phyloP scores from a whole-genome alignment of 64 coral and sea anemone species.

The Porites lutea region DNA sequence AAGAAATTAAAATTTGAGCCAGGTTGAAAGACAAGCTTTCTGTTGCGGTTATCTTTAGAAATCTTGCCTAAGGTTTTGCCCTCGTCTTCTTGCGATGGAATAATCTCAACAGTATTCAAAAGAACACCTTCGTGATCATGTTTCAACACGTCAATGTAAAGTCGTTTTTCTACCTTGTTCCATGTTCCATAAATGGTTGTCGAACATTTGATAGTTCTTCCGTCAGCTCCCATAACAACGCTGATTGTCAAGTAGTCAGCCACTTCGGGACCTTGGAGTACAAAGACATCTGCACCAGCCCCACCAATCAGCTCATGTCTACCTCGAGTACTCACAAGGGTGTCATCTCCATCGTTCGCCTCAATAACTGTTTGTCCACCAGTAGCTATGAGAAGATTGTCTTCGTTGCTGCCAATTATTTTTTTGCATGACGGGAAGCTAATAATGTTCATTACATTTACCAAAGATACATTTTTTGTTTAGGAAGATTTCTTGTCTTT shows the following conservation, averaged over 20 bases:
- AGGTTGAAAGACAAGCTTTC: not conserved
- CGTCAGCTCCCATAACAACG: conserved; percentile 20
- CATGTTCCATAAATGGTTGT: conserved; percentile 34
- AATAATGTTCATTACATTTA: not conserved
- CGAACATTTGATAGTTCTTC: not conserved
- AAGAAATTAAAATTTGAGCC: not conserved
- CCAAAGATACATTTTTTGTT: not conserved
- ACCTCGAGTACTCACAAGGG: conserved; percentile 10
- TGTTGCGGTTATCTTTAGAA: not conserved
- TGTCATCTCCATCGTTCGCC: conserved; percentile 22
- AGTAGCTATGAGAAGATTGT: not conserved
- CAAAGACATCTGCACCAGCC: not conserved
- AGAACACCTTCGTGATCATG: not conserved
- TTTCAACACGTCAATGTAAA: conserved; percentile 3
- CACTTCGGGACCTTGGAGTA: conserved; percentile 2
- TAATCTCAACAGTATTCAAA: not conserved
- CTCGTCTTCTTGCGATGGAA: not conserved
- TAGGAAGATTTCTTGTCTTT: too few relatives aligned
- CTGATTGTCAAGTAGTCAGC: conserved; percentile 5
- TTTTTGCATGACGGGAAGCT: conserved; percentile 15
- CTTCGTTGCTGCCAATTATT: conserved; percentile 1
- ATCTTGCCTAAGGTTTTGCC: not conserved
- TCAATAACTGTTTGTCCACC: conserved; percentile 25
- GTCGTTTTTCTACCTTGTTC: not conserved
- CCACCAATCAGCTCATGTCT: not conserved